These are phyloP conservation scores for Equus przewalskii DNA, from an alignment of 2,113 vertebrate genomes.

Conservation along the genomic window DNA sequence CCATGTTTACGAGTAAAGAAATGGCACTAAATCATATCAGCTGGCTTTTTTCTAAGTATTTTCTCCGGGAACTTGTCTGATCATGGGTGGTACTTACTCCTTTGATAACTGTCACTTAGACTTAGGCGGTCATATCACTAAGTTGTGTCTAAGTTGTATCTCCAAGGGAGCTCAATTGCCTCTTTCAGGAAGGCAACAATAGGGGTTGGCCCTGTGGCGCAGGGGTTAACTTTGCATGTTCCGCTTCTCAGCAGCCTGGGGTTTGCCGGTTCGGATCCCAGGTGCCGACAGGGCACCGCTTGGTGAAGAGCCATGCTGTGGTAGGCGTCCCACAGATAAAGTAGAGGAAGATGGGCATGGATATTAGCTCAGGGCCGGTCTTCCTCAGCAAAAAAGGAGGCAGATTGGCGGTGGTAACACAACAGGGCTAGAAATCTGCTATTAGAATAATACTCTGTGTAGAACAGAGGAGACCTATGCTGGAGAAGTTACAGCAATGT, in stretches of 20 bases:
- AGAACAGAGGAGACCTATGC: not conserved
- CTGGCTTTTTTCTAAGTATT: not conserved
- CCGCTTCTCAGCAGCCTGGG: no score
- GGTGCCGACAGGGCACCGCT: no score
- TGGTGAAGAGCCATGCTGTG: no score
- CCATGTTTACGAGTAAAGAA: not conserved
- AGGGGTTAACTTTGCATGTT: no score
- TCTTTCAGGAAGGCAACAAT: slow-evolving; percentile 24
- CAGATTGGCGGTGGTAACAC: not conserved
- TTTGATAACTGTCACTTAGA: not conserved
- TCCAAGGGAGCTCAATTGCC: not conserved
- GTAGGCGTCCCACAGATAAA: no score
- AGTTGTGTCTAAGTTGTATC: not conserved
- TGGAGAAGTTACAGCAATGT: not conserved
- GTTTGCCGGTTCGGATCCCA: no score
- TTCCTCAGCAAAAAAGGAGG: no score
- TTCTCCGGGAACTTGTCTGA: not conserved
- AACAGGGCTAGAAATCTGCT: not conserved
- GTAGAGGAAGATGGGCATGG: no score
- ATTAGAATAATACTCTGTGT: not conserved
- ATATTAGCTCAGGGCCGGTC: no score
- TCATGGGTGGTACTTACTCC: not conserved
- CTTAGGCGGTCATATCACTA: not conserved
- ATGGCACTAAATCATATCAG: not conserved
- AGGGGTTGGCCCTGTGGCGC: not conserved